A percentile compares a stretch with the other conserved stretches of the same genome.
phyloP scores from a whole-genome alignment of 2,888 invertebrate species.

The Cantharis rustica region DNA sequence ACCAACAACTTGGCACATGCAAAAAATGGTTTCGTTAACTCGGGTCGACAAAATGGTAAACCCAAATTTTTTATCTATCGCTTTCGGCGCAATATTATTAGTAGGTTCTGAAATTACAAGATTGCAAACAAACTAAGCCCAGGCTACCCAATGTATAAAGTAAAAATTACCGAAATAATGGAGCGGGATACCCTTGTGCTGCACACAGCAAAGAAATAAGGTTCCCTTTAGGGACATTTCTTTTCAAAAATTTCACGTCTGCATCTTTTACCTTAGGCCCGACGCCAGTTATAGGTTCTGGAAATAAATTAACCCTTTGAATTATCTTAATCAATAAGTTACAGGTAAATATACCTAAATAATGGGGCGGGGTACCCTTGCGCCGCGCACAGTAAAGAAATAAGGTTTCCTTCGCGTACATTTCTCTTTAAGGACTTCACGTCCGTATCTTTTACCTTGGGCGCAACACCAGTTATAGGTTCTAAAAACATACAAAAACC shows the following conservation, averaged over 20 bases:
- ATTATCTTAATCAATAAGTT: neutral
- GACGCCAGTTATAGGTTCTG: conserved; percentile 59
- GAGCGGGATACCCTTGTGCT: conserved; percentile 64
- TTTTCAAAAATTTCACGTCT: conserved; percentile 56
- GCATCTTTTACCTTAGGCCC: conserved; percentile 58
- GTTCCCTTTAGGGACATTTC: conserved; percentile 45
- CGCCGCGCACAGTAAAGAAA: conserved; percentile 57
- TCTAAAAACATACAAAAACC: conserved; percentile 43
- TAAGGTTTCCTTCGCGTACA: conserved; percentile 43
- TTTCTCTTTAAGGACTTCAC: conserved; percentile 56
- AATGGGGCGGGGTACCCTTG: conserved; percentile 66
- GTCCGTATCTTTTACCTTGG: conserved; percentile 58
- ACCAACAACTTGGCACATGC: conserved; percentile 72
- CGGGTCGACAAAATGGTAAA: conserved; percentile 65
- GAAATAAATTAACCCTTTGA: neutral
- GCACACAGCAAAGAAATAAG: conserved; percentile 57
- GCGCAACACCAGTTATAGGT: conserved; percentile 58
- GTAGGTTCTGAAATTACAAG: conserved; percentile 65
- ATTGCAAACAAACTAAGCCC: neutral
- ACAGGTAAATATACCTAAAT: conserved; percentile 62
- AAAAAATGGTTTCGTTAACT: conserved; percentile 60
- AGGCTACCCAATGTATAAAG: neutral
- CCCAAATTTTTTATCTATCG: conserved; percentile 59
- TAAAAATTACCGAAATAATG: conserved; percentile 64
- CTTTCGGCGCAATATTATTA: conserved; percentile 67